A percentile compares a stretch with the other conserved stretches of the same genome.
Conservation (phyloP, 2,888 invertebrate species). For the Phengaris arion region DNA sequence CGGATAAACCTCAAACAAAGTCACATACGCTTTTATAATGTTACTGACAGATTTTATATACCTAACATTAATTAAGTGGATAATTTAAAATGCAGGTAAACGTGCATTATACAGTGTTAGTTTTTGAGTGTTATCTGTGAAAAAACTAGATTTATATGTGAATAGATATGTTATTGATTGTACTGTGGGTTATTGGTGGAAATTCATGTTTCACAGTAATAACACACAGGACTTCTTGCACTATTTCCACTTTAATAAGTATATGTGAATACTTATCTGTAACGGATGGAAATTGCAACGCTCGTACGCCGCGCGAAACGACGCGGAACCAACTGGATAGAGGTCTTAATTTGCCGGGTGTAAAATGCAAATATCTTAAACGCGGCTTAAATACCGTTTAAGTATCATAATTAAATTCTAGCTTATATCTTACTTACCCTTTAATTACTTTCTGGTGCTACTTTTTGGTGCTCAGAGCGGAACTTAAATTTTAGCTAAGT, state of each 20-base stretch:
- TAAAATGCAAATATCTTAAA: slow-evolving; percentile 55
- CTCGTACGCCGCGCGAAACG: slow-evolving; percentile 35
- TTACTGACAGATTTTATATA: too few species aligned
- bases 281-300: slow-evolving; percentile 57
- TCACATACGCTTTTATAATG: background rate
- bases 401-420: slow-evolving; percentile 1
- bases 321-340: slow-evolving; percentile 42
- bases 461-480: background rate
- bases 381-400: slow-evolving; percentile 8
- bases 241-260: too few species aligned
- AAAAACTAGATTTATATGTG: slow-evolving; percentile 52
- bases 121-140: slow-evolving; percentile 44
- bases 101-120: background rate
- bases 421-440: background rate
- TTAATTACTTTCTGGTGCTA: background rate
- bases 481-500: background rate
- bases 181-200: too few species aligned
- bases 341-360: slow-evolving; percentile 60
- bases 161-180: too few species aligned
- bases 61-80: too few species aligned
- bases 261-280: slow-evolving; percentile 59
- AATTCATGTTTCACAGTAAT: too few species aligned
- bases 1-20: too few species aligned
- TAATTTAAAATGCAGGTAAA: too few species aligned
- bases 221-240: too few species aligned